These are phyloP conservation scores for Eupsittula cactorum DNA, from an alignment of 2,113 vertebrate genomes.

Conservation along the genomic window DNA sequence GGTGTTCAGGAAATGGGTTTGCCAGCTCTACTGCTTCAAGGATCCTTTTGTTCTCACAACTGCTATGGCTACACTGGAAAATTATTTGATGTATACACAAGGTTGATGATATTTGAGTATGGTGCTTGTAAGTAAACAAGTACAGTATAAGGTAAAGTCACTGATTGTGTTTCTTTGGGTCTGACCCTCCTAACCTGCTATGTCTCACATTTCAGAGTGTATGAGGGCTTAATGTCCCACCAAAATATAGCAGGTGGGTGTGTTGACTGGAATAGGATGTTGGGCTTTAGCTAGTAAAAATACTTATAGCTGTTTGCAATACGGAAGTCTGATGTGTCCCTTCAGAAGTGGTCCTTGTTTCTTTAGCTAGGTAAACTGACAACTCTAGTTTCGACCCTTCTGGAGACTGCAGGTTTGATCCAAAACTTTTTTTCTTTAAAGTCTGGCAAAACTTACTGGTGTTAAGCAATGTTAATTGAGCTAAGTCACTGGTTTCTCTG, in stretches of 20 bases:
- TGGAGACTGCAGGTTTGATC: background rate
- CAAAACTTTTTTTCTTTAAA: background rate
- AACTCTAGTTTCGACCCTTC: background rate
- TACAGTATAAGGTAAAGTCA: background rate
- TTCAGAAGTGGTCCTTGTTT: background rate
- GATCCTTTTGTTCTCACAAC: background rate
- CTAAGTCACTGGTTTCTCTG: background rate
- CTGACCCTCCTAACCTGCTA: background rate
- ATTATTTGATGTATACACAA: background rate
- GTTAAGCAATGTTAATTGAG: background rate
- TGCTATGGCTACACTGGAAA: background rate
- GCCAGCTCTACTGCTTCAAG: background rate
- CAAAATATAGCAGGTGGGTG: background rate
- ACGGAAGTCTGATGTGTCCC: background rate
- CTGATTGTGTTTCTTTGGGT: background rate
- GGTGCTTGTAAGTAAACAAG: background rate
- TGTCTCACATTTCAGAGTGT: background rate
- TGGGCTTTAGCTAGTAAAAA: background rate
- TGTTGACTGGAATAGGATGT: background rate
- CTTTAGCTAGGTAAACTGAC: background rate
- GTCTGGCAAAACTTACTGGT: background rate
- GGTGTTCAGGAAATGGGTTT: background rate
- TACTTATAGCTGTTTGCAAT: background rate
- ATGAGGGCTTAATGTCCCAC: background rate
- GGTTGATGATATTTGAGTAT: background rate